A percentile compares a stretch with the other conserved stretches of the same genome.
These are phyloP conservation scores for Saccopteryx bilineata DNA, from an alignment of 2,113 vertebrate species.

Conservation along the genomic window DNA sequence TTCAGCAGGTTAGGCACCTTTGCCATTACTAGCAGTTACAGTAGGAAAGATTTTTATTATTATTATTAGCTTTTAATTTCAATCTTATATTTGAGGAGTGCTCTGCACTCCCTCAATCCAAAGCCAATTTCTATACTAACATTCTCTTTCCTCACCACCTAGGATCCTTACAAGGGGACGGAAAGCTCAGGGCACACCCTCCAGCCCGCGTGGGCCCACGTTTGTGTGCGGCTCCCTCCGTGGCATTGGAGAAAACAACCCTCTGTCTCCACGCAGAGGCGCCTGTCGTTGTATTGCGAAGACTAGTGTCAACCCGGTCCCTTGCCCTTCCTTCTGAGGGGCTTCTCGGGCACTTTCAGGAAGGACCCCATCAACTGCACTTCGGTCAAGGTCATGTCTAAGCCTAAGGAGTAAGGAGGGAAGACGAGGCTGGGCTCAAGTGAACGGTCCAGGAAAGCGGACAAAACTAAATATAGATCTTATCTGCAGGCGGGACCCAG, in stretches of 20 bases:
- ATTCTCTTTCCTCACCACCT: not conserved
- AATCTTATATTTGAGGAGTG: not conserved
- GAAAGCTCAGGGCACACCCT: not conserved
- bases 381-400: not conserved
- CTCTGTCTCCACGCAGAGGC: not conserved
- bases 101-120: not conserved
- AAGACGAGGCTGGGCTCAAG: not conserved
- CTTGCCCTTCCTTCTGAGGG: not conserved
- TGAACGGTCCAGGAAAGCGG: not conserved
- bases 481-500: not conserved
- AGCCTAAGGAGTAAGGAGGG: not conserved
- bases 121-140: not conserved
- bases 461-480: not conserved
- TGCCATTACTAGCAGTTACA: constrained; percentile 41
- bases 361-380: not conserved
- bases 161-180: not conserved
- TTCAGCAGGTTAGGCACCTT: constrained; percentile 30
- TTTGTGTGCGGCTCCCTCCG: not conserved
- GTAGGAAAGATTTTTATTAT: constrained; percentile 48
- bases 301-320: not conserved
- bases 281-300: not conserved
- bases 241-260: not conserved
- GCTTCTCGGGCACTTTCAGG: constrained; percentile 51
- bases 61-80: constrained; percentile 58
- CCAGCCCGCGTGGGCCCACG: rapidly evolving